Evolutionary conservation across 1,140 invertebrate species (phyloP), one percentile per base, ranked within the genome.

Genomic region (Penaeus indicus): DNA sequence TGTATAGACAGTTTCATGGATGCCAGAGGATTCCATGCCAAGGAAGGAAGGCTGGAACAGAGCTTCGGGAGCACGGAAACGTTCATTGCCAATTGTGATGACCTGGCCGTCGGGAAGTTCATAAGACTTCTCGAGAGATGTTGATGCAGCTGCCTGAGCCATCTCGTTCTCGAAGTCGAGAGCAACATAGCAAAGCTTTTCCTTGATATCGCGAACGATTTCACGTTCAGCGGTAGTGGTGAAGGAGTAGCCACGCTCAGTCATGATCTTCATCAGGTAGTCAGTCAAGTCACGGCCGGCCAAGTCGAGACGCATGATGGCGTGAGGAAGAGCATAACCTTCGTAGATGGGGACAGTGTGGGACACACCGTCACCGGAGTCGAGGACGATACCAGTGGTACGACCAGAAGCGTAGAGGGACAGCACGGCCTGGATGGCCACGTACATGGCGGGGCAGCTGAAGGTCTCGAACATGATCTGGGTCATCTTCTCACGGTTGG

Each of bases 291-390:
- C 97, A 90, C 97, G 95, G 92, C 97, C 97, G 91, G 97, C 97
- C 93, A 97, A 95, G 93, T 97, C 96, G 93, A 97, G 93, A 94
- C 97, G 95, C 84, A 96, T 94, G 93, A 97, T 97, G 93, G 96
- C 96, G 92, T 97, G 96, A 69, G 96, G 96, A 90, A 97, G 93
- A 86, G 96, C 96, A 93, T 97, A 97, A 93, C 97, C 96, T 94
- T 98, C 97, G 93, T 98, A 98, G 93, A 97, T 97, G 90, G 97
- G 97, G 62, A 98, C 97, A 81, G 97, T 98, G 94, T 98, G 97
- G 54, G 97, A 97, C 77, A 98, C 97, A 95, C 97, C 97, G 94
- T 98, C 97, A 91, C 97, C 97, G 79, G 96, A 96, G 92, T 98
- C 97, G 88, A 98, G 93, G 13, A 98, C 97, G 92, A 98, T 97